Base-by-base conservation (phyloP, 2,797 vertebrate species). In the Sebastes iracundus region DNA sequence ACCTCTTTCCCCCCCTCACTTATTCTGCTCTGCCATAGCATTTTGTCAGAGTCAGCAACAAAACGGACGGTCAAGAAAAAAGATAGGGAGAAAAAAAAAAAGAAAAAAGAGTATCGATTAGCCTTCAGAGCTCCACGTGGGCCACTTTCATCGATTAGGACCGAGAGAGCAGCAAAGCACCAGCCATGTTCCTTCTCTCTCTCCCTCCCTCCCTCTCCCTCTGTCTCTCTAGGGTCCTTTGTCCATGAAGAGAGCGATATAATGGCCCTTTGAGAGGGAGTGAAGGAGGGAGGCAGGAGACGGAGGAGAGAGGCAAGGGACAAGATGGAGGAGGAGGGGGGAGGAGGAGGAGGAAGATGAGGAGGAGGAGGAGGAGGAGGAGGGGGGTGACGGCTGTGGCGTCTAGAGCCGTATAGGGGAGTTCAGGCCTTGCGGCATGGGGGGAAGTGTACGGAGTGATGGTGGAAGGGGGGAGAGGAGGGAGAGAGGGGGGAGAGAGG, bases 1-100 rank as follows among this genome's bases (percentile, higher is more conserved):
- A 28, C 63, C 52, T 42, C 64, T 46, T 16, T 7, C 1, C 59
- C 69, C 38, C 53, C 71, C 74, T 64, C 82, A 85, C 77, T 71
- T 79, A 92, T 89, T 95, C 87, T 87, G 78, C 88, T 87, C 84
- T 80, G 75, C 67, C 78, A 76, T 86, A 81, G 89, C 82, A 85
- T 95, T 96, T 96, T 94, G 92, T 93, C 90, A 91, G 93, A 96
- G 95, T 96, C 96, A 97, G 96, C 96, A 97, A 95, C 96, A 96
- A 96, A 95, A 92, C 67, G 82, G 90, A 91, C 63, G 77, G 92
- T 93, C 91, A 93, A 93, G 92, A 88, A 94, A 93, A 93, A 93
- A 90, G 82, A 88, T 32, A 55, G 46, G 77, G 33, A 70, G 74
- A 28, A 67, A 76, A 79, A 83, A 83, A 84, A 86, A 79, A 63